phyloP scores from a whole-genome alignment of 2,888 invertebrate species.

The Celastrina argiolus region DNA sequence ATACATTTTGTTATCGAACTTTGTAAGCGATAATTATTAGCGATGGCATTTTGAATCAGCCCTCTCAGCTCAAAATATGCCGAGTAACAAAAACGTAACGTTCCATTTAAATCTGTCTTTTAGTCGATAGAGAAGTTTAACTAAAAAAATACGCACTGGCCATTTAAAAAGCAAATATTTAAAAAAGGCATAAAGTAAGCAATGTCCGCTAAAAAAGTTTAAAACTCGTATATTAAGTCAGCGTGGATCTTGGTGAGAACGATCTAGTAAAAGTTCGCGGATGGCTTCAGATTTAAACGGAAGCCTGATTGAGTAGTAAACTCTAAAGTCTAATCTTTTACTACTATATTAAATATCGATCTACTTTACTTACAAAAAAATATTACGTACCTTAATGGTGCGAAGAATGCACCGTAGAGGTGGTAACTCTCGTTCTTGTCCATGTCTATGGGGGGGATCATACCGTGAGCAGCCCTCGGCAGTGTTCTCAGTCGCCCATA shows the following conservation, averaged over 20 bases:
- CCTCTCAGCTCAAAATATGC: too few species aligned
- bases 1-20: too few species aligned
- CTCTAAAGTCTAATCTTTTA: too few species aligned
- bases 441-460: slow-evolving; percentile 46
- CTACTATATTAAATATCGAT: too few species aligned
- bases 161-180: background rate
- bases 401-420: slow-evolving; percentile 61
- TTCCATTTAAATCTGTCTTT: too few species aligned
- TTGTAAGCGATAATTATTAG: too few species aligned
- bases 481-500: slow-evolving; percentile 55
- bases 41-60: too few species aligned
- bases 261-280: background rate
- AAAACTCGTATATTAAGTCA: background rate
- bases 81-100: too few species aligned
- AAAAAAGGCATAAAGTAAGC: background rate
- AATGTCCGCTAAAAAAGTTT: background rate
- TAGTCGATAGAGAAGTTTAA: too few species aligned
- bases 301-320: background rate
- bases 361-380: slow-evolving; percentile 9
- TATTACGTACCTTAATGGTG: slow-evolving; percentile 57
- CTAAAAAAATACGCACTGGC: too few species aligned
- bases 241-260: too few species aligned
- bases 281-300: background rate
- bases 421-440: slow-evolving; percentile 55
- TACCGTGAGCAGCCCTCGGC: slow-evolving; percentile 70